Conservation (phyloP, 2,888 invertebrate species). For the Galeruca laticollis region DNA sequence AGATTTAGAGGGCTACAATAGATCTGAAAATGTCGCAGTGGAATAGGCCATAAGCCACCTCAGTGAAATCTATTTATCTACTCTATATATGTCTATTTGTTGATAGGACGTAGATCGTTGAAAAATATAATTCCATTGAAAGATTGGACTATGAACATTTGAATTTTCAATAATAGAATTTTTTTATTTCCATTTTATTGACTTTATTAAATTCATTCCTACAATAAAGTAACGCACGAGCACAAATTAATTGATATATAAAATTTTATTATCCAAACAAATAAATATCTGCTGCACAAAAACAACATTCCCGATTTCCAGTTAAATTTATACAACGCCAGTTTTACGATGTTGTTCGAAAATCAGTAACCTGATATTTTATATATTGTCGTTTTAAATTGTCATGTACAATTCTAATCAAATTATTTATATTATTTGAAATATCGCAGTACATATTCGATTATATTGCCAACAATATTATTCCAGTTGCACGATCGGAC, state of each 20-base stretch:
- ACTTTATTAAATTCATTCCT: not conserved
- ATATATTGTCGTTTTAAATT: constrained; percentile 4
- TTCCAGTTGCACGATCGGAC: not conserved
- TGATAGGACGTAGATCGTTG: too few relatives aligned
- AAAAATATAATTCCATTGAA: too few relatives aligned
- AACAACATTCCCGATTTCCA: constrained; percentile 2
- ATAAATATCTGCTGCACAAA: not conserved
- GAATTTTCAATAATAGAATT: too few relatives aligned
- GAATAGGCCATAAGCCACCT: too few relatives aligned
- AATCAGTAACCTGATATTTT: constrained; percentile 8
- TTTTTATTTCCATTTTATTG: not conserved
- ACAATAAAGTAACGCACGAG: not conserved
- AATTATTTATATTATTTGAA: not conserved
- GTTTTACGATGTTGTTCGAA: constrained; percentile 11
- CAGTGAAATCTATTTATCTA: too few relatives aligned
- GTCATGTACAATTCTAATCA: constrained; percentile 11
- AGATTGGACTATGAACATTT: too few relatives aligned
- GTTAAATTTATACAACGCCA: not conserved
- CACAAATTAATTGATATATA: constrained; percentile 8
- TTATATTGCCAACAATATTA: not conserved
- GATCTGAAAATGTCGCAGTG: too few relatives aligned
- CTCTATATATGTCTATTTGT: too few relatives aligned
- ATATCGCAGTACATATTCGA: not conserved
- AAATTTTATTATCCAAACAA: not conserved
- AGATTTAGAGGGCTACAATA: too few relatives aligned